A percentile compares a stretch with the other conserved stretches of the same genome.
Conservation (phyloP, 2,113 vertebrate genomes). For the Silurus meridionalis region DNA sequence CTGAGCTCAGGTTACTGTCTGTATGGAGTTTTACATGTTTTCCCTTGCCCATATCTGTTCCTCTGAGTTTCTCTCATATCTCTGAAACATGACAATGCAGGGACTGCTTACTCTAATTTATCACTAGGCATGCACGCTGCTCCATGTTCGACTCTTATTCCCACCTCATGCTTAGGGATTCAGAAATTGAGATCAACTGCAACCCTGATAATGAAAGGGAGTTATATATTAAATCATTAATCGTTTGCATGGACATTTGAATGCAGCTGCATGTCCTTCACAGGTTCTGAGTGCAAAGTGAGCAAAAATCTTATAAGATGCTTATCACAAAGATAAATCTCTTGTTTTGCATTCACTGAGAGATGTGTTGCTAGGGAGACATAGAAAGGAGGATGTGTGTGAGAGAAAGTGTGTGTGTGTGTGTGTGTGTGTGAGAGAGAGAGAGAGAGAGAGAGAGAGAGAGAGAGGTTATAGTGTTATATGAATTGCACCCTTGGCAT, state of each 20-base stretch:
- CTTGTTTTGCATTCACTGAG: conserved; percentile 62
- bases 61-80: neutral
- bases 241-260: neutral
- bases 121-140: neutral
- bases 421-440: no score
- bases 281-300: neutral
- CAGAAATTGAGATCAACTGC: neutral
- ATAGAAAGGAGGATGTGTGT: conserved; percentile 48
- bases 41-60: neutral
- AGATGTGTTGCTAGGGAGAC: conserved; percentile 71
- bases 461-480: conserved; percentile 53
- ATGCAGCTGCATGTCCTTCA: neutral
- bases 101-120: neutral
- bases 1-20: neutral
- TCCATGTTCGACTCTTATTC: neutral
- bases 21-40: neutral
- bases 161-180: neutral
- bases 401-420: neutral
- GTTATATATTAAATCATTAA: neutral
- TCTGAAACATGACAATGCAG: neutral
- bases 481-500: conserved; percentile 59
- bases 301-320: neutral
- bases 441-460: no score
- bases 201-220: neutral
- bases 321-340: conserved; percentile 45